phyloP scores from a whole-genome alignment of 2,113 vertebrate genomes.

The Bos indicus region DNA sequence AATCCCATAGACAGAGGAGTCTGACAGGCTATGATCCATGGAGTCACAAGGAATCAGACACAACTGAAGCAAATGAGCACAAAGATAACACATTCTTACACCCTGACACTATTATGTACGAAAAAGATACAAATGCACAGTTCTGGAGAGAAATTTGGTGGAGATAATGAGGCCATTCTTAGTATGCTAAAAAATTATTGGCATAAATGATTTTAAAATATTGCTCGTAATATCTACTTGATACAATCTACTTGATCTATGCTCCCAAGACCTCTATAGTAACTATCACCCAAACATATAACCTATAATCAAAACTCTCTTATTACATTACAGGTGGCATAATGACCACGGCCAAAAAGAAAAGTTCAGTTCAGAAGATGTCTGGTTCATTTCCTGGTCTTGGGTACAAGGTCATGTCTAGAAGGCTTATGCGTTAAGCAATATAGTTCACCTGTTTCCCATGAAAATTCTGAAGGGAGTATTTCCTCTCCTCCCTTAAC shows the following conservation, averaged over 20 bases:
- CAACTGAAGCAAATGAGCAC: not conserved
- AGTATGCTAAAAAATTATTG: not conserved
- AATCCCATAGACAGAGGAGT: not conserved
- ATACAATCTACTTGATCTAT: not conserved
- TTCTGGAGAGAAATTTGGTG: not conserved
- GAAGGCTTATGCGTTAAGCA: not conserved
- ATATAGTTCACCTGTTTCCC: not conserved
- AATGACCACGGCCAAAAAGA: not conserved
- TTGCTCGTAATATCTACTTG: not conserved
- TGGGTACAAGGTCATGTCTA: not conserved
- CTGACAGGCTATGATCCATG: not conserved
- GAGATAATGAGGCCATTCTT: not conserved
- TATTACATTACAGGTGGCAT: not conserved
- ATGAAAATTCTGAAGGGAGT: not conserved
- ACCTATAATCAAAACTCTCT: slow-evolving; percentile 5
- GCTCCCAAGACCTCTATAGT: not conserved
- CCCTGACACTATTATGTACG: not conserved
- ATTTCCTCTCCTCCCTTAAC: not conserved
- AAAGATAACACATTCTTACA: not conserved
- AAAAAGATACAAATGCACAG: not conserved
- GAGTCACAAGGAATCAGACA: not conserved
- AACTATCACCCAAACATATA: not conserved
- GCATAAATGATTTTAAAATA: not conserved
- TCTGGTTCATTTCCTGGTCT: slow-evolving; percentile 8
- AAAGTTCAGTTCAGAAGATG: not conserved